Evolutionary conservation across 2,113 vertebrate genomes (phyloP), one percentile per base, ranked within the genome.

Genomic region (Cyanistes caeruleus): DNA sequence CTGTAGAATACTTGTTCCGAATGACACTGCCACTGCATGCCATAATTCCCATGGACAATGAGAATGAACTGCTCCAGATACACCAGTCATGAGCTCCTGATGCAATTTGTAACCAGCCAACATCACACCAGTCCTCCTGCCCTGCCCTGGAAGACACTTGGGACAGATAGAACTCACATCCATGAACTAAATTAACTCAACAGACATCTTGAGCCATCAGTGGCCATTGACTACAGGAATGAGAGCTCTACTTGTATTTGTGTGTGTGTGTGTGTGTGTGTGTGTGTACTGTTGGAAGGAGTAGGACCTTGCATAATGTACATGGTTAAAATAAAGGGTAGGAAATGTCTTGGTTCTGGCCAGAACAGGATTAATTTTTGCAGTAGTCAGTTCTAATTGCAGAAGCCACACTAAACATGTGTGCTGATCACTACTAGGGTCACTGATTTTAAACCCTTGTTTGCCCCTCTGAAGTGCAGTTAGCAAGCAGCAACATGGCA

Each of bases 1-100:
- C 6, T 73, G 51, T 37, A 6, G 14, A 22, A 64, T 15, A 37
- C 0, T 37, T 24, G 28, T 10, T 41, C n/a, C 3, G 2, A 64
- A 81, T 27, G 51, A 27, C 67, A 43, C 31, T 48, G 56, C 20
- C 41, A 41, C 30, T 65, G 51, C 39, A 28, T 28, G 37, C 33
- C 8, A 1, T 23, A 74, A 81, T 12, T 74, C 44, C 62, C 37
- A 30, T 3, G 60, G 68, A 58, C 37, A 67, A 14, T 5, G 44
- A 74, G 44, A 37, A 44, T 30, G 27, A 33, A 74, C 68, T 74
- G 33, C 27, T 44, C 27, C 52, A 44, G 12, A 37, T 4, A 51
- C 27, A 58, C 18, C 48, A 55, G 28, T 15, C 39, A 46, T 2
- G 8, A 52, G 22, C 35, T 74, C 12, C 44, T 30, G 10, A 65